Evolutionary conservation across 2,113 vertebrate genomes (phyloP).

Genomic region (Saguinus midas): DNA sequence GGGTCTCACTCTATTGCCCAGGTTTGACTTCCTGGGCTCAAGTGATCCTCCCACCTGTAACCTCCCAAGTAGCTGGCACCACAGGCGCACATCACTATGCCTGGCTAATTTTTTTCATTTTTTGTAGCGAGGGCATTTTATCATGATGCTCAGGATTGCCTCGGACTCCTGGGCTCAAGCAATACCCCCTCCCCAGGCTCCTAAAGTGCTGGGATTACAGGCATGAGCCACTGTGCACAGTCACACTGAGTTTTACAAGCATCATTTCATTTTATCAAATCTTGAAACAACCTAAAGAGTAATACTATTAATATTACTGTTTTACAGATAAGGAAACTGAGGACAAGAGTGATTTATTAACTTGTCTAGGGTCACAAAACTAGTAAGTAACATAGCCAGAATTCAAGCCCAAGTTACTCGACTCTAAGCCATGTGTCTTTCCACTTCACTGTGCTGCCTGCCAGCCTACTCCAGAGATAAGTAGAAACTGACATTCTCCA

Average conservation of each 20-base stretch:
- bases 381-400: not conserved
- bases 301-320: not conserved
- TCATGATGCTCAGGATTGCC: no score
- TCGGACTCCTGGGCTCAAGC: no score
- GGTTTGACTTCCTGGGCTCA: no score
- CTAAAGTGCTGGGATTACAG: no score
- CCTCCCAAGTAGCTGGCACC: no score
- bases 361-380: not conserved
- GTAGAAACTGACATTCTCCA: not conserved
- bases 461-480: not conserved
- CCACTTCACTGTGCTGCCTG: not conserved
- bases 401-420: not conserved
- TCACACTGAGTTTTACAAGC: not conserved
- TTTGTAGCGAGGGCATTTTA: no score
- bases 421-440: not conserved
- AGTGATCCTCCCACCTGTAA: no score
- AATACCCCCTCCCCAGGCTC: no score
- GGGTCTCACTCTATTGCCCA: no score
- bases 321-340: slow-evolving; percentile 3
- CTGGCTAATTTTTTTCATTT: no score
- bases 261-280: slow-evolving; percentile 22
- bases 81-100: no score
- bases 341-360: not conserved
- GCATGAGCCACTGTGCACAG: no score
- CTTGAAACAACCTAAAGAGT: not conserved